Conservation (phyloP, 2,888 invertebrate genomes). For the Cosmia pyralina region DNA sequence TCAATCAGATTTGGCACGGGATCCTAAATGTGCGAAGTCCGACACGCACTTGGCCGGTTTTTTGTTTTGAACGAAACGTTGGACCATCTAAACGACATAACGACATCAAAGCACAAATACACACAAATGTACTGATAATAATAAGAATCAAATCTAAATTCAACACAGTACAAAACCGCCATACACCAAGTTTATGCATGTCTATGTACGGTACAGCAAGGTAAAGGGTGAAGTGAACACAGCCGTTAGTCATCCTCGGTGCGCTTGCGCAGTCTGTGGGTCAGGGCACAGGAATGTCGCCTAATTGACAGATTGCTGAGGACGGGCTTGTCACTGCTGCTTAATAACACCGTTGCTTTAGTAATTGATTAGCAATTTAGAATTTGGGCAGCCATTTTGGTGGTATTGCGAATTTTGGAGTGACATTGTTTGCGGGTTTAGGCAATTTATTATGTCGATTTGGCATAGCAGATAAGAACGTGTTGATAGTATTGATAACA, state of each 20-base stretch:
- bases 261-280: conserved; percentile 72
- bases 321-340: conserved; percentile 73
- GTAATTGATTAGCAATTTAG: conserved; percentile 49
- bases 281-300: conserved; percentile 86
- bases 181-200: conserved; percentile 19
- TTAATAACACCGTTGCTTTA: conserved; percentile 55
- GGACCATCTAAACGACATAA: not conserved
- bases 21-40: too few species aligned
- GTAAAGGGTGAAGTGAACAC: conserved; percentile 59
- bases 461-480: not conserved
- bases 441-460: conserved; percentile 4
- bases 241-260: conserved; percentile 65
- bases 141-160: not conserved
- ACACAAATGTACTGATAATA: too few species aligned
- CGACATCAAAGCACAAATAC: not conserved
- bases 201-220: conserved; percentile 32
- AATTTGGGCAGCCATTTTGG: conserved; percentile 49
- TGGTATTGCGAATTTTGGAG: conserved; percentile 17
- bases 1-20: too few species aligned
- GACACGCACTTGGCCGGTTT: too few species aligned
- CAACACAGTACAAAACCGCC: conserved; percentile 17
- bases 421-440: conserved; percentile 19
- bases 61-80: not conserved
- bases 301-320: conserved; percentile 86
- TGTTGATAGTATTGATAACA: not conserved